Evolutionary conservation across 2,113 vertebrate genomes (phyloP).

Genomic region (Peromyscus polionotus): DNA sequence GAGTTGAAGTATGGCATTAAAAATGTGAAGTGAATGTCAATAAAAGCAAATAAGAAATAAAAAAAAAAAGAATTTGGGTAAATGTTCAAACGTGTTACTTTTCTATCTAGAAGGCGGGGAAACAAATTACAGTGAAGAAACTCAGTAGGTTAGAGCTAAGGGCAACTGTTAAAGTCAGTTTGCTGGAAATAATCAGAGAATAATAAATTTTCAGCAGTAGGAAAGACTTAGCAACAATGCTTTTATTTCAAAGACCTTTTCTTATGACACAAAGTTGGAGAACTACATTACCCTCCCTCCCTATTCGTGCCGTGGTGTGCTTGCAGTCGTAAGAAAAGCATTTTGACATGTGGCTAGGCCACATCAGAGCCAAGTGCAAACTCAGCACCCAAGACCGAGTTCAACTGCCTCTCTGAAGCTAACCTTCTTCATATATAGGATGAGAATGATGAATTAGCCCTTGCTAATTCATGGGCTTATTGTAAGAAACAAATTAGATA

Average conservation of each 20-base stretch:
- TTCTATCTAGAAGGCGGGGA: background rate
- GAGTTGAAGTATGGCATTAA: background rate
- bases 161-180: background rate
- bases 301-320: background rate
- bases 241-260: background rate
- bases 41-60: background rate
- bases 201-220: background rate
- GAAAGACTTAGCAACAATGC: background rate
- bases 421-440: background rate
- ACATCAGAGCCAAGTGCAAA: background rate
- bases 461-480: background rate
- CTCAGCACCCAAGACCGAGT: background rate
- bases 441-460: background rate
- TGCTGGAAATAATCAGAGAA: background rate
- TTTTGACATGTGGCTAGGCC: no score
- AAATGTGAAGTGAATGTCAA: background rate
- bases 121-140: background rate
- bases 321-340: background rate
- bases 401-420: background rate
- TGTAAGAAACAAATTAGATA: slow-evolving; percentile 8
- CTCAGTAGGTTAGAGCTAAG: background rate
- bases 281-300: background rate
- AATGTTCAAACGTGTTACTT: background rate
- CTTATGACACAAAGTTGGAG: background rate
- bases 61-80: background rate